Evolutionary conservation across 2,113 vertebrate species (phyloP).

Genomic region (Verasper variegatus): DNA sequence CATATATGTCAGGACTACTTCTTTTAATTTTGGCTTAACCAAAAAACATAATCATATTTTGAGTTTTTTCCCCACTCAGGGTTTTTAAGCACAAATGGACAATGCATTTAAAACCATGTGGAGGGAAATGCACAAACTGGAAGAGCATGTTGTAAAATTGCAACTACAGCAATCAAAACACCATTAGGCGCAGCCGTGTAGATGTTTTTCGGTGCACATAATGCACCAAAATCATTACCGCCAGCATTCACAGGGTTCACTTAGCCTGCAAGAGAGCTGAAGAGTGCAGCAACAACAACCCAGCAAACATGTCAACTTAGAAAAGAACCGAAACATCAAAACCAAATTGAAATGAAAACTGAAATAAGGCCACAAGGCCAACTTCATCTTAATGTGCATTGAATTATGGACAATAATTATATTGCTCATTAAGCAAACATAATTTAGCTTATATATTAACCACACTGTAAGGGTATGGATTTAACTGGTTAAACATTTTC

Average conservation of each 20-base stretch:
- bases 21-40: too few species aligned
- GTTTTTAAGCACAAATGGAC: background rate
- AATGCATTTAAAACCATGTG: background rate
- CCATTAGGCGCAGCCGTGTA: background rate
- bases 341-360: too few species aligned
- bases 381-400: too few species aligned
- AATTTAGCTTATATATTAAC: too few species aligned
- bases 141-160: background rate
- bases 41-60: too few species aligned
- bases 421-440: too few species aligned
- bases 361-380: too few species aligned
- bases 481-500: too few species aligned
- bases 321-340: background rate
- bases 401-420: too few species aligned
- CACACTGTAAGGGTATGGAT: too few species aligned
- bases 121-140: background rate
- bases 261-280: background rate
- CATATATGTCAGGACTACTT: too few species aligned
- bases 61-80: too few species aligned
- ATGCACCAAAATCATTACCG: constrained; percentile 20
- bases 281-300: background rate
- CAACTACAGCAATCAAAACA: constrained; percentile 16
- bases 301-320: background rate
- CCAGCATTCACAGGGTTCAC: background rate
- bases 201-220: background rate